Evolutionary conservation across 2,888 invertebrate species (phyloP), one percentile per base, ranked within the genome.

Genomic region (Plutella xylostella): DNA sequence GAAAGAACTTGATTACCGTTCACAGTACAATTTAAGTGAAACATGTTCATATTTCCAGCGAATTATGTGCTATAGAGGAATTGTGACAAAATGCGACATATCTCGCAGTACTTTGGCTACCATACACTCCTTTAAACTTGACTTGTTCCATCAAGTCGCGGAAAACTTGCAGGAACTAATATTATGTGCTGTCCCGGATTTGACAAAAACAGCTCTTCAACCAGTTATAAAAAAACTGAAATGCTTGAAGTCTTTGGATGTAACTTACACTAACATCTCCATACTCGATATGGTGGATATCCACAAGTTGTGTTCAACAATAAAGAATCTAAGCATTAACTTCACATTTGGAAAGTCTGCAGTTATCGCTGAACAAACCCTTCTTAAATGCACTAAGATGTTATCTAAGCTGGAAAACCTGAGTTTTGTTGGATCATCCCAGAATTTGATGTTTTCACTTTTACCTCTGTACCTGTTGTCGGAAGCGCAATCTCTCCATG

Each of bases 251-350:
- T 57, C 59, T 21, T 54, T 80, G 39, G 67, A 80, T 62, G 57
- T 80, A 18, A 64, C 76, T 2, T 77, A 65, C 42, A 80, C 80
- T 34, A 62, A 63, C 43, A 62, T 79, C 20, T 61, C 49, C 45
- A 53, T 79, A 14, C 21, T 54, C 31, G 74, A 80, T 60, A 64
- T 78, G 39, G 25, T 66, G 41, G 64, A 68, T 25, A 58, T 78
- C 18, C 56, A 65, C 50, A 51, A 59, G 41, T 44, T 49, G 5
- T 79, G 79, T 49, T 68, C 74, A 11, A 67, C 65, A 39, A 58
- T 80, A 21, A 70, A 63, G 52, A 63, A 71, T 50, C 52, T 78
- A 17, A 55, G 62, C 28, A 54, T 77, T 11, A 66, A 78, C 50
- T 74, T 70, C 55, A 47, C 52, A 37, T 68, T 72, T 54, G 56